These are phyloP conservation scores for Poeciliopsis infans DNA, from an alignment of 2,797 vertebrate species.

Conservation along the genomic window DNA sequence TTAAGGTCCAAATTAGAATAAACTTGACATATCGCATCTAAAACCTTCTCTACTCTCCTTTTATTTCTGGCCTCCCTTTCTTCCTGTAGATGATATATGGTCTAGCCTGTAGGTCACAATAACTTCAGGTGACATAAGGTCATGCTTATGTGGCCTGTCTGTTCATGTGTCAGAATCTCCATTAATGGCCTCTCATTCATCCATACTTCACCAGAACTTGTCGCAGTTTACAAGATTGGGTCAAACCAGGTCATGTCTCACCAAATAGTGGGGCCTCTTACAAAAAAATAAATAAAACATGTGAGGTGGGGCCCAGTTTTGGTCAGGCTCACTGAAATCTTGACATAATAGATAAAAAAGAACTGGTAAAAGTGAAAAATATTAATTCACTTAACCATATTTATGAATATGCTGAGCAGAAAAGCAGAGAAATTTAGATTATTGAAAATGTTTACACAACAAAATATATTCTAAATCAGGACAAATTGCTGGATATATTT, in stretches of 20 bases:
- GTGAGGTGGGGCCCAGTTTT: constrained; percentile 68
- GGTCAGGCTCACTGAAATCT: constrained; percentile 53
- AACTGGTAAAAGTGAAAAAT: constrained; percentile 40
- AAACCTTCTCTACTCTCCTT: background rate
- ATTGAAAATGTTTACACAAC: constrained; percentile 40
- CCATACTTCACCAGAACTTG: constrained; percentile 55
- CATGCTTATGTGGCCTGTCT: constrained; percentile 42
- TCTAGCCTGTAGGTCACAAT: constrained; percentile 39
- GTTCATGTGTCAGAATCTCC: constrained; percentile 63
- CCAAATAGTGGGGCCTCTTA: constrained; percentile 76
- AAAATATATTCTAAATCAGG: constrained; percentile 48
- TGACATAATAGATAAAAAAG: constrained; percentile 42
- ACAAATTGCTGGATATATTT: constrained; percentile 27
- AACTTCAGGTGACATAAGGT: constrained; percentile 42
- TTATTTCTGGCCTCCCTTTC: constrained; percentile 1
- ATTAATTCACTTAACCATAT: constrained; percentile 15
- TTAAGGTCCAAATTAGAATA: constrained; percentile 9
- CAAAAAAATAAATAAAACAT: constrained; percentile 54
- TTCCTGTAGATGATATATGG: constrained; percentile 39
- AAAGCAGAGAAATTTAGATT: constrained; percentile 37
- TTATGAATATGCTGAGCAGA: constrained; percentile 47
- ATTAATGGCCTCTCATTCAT: constrained; percentile 59
- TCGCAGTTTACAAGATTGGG: constrained; percentile 78
- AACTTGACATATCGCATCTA: background rate
- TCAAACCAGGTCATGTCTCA: constrained; percentile 75